These are phyloP conservation scores for Calliphora vicina DNA, from an alignment of 1,140 invertebrate genomes.

Conservation along the genomic window DNA sequence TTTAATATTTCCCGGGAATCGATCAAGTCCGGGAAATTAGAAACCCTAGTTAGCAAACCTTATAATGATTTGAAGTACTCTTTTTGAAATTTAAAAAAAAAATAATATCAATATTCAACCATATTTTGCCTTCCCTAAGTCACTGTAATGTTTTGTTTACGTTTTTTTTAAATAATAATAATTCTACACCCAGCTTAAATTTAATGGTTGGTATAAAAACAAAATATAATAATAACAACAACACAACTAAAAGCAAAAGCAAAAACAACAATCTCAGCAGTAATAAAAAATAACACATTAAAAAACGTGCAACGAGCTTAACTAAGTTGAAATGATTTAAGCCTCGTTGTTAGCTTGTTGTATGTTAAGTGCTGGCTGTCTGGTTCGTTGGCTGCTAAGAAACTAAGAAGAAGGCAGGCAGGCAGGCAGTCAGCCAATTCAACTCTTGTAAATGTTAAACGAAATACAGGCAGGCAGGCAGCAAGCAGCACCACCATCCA, in stretches of 20 bases:
- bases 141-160: background rate
- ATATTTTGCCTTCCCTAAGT: background rate
- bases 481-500: background rate
- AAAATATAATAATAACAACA: background rate
- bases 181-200: slow-evolving; percentile 9
- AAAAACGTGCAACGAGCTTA: slow-evolving; percentile 25
- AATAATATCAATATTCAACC: too few relatives aligned
- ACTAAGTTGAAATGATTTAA: slow-evolving; percentile 25
- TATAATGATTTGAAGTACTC: too few relatives aligned
- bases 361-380: slow-evolving; percentile 14
- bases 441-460: slow-evolving; percentile 8
- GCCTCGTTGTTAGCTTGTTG: slow-evolving; percentile 22
- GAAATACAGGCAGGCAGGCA: background rate
- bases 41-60: too few relatives aligned
- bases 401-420: background rate
- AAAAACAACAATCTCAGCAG: background rate
- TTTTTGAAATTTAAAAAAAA: too few relatives aligned
- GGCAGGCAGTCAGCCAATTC: background rate
- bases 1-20: too few relatives aligned
- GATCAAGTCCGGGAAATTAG: too few relatives aligned
- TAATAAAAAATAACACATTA: slow-evolving; percentile 1
- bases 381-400: background rate
- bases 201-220: background rate
- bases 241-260: background rate
- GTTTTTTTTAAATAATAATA: background rate